phyloP scores from a whole-genome alignment of 2,888 invertebrate genomes.

The Horisme vitalbata region DNA sequence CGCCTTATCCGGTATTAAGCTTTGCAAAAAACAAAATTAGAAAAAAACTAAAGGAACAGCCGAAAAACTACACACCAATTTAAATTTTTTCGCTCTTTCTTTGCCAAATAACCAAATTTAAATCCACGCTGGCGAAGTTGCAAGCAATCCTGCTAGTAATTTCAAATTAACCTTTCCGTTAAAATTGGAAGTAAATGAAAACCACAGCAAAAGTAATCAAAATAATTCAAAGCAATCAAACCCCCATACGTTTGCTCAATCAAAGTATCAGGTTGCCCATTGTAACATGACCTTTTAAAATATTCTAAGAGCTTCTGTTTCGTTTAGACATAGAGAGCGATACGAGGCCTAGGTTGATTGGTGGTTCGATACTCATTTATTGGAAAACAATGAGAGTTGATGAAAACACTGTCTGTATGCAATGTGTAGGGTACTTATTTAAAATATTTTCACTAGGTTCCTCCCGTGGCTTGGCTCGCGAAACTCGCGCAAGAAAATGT shows the following conservation, averaged over 20 bases:
- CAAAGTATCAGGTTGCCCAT: constrained; percentile 25
- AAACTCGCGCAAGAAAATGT: too few species aligned
- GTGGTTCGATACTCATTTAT: constrained; percentile 21
- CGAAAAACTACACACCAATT: too few species aligned
- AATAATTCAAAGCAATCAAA: constrained; percentile 16
- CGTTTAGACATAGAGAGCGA: constrained; percentile 1
- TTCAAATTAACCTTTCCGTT: neutral
- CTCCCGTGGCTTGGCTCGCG: too few species aligned
- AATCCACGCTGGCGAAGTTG: too few species aligned
- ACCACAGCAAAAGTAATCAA: constrained; percentile 14
- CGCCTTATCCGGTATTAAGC: too few species aligned
- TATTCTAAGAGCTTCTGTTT: constrained; percentile 2
- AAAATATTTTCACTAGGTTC: too few species aligned
- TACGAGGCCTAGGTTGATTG: constrained; percentile 15
- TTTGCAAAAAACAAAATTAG: too few species aligned
- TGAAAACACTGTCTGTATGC: constrained; percentile 1
- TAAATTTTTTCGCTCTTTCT: too few species aligned
- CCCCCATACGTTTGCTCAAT: constrained; percentile 18
- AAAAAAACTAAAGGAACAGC: too few species aligned
- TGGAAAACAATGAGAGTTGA: constrained; percentile 29
- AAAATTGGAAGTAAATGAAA: neutral
- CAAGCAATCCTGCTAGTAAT: too few species aligned
- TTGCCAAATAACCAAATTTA: too few species aligned
- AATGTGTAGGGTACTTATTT: constrained; percentile 1
- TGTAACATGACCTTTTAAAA: constrained; percentile 13